Evolutionary conservation across 2,797 vertebrate genomes (phyloP).

Genomic region (Octomys mimax): DNA sequence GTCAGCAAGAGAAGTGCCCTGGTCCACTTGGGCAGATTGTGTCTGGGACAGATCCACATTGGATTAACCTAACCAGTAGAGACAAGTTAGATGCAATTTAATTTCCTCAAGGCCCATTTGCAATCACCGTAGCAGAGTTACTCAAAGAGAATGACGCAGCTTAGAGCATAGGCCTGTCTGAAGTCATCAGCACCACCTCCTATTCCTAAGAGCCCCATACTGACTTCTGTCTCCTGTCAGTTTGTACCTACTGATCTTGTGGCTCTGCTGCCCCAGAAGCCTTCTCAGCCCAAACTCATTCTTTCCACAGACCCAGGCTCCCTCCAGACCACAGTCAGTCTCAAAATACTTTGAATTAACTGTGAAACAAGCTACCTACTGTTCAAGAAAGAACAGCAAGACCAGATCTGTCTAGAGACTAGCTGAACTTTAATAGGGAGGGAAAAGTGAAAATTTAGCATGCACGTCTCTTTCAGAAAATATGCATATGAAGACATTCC

Average conservation of each 20-base stretch:
- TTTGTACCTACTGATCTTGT: not conserved
- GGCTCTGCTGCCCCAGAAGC: not conserved
- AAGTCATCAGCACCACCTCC: not conserved
- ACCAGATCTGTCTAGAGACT: constrained; percentile 16
- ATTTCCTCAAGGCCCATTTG: not conserved
- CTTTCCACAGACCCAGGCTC: not conserved
- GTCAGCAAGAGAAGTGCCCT: not conserved
- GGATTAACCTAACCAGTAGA: not conserved
- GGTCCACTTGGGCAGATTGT: not conserved
- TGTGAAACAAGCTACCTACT: not conserved
- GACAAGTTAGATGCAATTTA: constrained; percentile 2
- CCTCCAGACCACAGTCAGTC: not conserved
- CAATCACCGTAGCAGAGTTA: not conserved
- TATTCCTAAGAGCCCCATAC: not conserved
- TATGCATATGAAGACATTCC: constrained; percentile 7
- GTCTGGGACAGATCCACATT: not conserved
- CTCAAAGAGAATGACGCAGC: not conserved
- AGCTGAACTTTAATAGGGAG: not conserved
- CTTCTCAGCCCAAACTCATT: not conserved
- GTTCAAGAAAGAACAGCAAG: constrained; percentile 6
- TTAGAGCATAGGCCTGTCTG: not conserved
- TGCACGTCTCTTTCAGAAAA: constrained; percentile 55
- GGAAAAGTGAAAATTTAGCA: constrained; percentile 57
- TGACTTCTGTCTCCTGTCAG: not conserved
- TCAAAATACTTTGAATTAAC: constrained; percentile 45